phyloP scores from a whole-genome alignment of 2,113 vertebrate genomes.

The Lophotis ruficrista region DNA sequence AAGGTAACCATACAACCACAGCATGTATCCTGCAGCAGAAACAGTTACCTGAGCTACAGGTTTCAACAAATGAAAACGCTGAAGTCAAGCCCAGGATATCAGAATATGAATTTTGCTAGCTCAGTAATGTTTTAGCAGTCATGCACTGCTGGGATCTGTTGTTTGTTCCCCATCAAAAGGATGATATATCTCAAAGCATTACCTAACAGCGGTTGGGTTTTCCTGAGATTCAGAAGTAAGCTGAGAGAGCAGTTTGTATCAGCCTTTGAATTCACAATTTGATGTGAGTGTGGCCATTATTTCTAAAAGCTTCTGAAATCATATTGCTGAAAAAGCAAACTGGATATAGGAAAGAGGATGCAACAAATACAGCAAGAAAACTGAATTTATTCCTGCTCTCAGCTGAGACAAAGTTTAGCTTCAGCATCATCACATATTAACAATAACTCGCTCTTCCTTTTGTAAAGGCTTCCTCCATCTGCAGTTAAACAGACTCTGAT shows the following conservation, averaged over 20 bases:
- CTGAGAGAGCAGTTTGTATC: constrained; percentile 46
- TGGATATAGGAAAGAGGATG: not conserved
- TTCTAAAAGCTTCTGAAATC: constrained; percentile 52
- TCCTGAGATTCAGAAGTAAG: constrained; percentile 50
- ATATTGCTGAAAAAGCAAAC: not conserved
- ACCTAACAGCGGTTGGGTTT: constrained; percentile 42
- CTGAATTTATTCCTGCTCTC: not conserved
- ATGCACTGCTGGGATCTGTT: constrained; percentile 30
- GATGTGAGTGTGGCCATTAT: constrained; percentile 15
- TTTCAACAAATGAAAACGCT: constrained; percentile 36
- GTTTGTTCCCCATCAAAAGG: constrained; percentile 51
- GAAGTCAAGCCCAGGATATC: constrained; percentile 26
- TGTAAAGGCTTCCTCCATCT: not conserved
- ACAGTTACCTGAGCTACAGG: not conserved
- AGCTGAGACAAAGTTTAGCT: not conserved
- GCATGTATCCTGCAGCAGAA: not conserved
- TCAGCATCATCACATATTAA: not conserved
- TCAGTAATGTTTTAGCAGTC: constrained; percentile 61
- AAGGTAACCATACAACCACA: not conserved
- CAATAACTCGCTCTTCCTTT: not conserved
- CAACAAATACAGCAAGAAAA: not conserved
- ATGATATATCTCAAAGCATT: constrained; percentile 39
- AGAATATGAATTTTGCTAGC: constrained; percentile 43
- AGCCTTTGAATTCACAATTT: constrained; percentile 53
- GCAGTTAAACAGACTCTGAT: not conserved